Evolutionary conservation across 1,140 invertebrate species (phyloP), one percentile per base, ranked within the genome.

Genomic region (Drosophila triauraria): DNA sequence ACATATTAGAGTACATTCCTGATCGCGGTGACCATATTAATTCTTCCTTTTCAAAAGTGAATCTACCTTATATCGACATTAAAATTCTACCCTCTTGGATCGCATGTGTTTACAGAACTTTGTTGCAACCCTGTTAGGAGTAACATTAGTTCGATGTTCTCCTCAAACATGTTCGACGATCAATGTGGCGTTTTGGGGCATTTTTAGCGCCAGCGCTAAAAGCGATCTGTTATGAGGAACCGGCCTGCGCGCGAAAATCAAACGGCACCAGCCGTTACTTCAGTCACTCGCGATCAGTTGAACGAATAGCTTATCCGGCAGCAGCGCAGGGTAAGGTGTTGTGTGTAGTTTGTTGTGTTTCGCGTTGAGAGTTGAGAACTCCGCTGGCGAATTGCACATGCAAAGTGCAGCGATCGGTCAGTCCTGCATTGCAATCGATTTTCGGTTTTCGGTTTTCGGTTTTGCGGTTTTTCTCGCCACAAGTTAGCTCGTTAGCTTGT

Each of bases 291-390:
- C 76, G 80, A 76, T 59, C 75, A 38, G 51, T 70, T 27, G 57
- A 83, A 74, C 71, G 69, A 79, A 79, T 60, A 70, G 80, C 76
- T 82, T 78, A 77, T 71, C 35, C 51, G 57, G 59, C 77, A 32
- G 25, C 50, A 32, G 57, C 15, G 13, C 27, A 40, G 20, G 10
- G 32, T 12, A 25, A 43, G 64, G 54, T 60, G 78, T 50, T n/a
- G 44, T 46, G 46, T 60, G 74, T 58, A 56, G 25, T 67, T 64
- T 58, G 60, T 65, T 68, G 47, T 43, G 51, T 54, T 47, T 30
- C 30, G 46, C 46, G 32, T 15, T 23, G 32, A 54, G 51, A 54
- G 50, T 40, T 42, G 54, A 58, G 67, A 72, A 72, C 43, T 71
- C 53, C 51, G 51, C 35, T 63, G 58, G 59, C 61, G 57, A 40